Percentiles rank a stretch among this genome's conserved stretches.
These are phyloP conservation scores for Pogonophryne albipinna DNA, from an alignment of 2,797 vertebrate species.

Conservation along the genomic window DNA sequence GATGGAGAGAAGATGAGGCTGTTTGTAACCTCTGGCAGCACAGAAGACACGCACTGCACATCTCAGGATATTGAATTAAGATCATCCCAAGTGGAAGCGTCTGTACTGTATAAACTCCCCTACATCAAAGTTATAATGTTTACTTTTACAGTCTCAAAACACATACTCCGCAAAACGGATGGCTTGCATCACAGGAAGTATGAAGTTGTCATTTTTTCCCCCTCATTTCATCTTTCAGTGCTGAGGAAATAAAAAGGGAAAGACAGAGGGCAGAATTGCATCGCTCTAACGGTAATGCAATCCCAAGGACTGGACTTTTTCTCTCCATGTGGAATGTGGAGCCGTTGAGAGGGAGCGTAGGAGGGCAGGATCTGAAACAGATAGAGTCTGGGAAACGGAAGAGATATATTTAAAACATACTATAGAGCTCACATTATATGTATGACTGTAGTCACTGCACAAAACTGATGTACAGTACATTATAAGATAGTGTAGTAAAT, in stretches of 20 bases:
- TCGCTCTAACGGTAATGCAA: conserved; percentile 59
- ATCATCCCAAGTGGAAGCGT: conserved; percentile 63
- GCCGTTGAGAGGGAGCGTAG: conserved; percentile 62
- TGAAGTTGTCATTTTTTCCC: conserved; percentile 57
- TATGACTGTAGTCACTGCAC: conserved; percentile 16
- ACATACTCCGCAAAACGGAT: conserved; percentile 49
- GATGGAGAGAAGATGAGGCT: conserved; percentile 81
- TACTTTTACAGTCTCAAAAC: conserved; percentile 62
- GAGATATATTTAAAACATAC: conserved; percentile 62
- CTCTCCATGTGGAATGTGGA: conserved; percentile 69
- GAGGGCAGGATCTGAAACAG: conserved; percentile 63
- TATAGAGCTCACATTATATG: conserved; percentile 31
- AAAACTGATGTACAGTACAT: conserved; percentile 38
- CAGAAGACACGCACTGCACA: conserved; percentile 70
- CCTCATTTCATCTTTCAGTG: conserved; percentile 61
- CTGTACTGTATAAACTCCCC: conserved; percentile 65
- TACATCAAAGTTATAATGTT: conserved; percentile 76
- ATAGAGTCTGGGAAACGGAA: conserved; percentile 59
- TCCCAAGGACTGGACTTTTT: conserved; percentile 57
- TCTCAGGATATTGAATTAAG: conserved; percentile 68
- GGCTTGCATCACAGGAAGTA: conserved; percentile 72
- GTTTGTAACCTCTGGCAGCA: conserved; percentile 82
- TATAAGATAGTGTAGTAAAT: conserved; percentile 32
- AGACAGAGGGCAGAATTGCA: conserved; percentile 64
- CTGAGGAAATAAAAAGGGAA: conserved; percentile 66